Evolutionary conservation across 1,140 invertebrate species (phyloP), one percentile per base, ranked within the genome.

Genomic region (Proctacanthus coquilletti): DNA sequence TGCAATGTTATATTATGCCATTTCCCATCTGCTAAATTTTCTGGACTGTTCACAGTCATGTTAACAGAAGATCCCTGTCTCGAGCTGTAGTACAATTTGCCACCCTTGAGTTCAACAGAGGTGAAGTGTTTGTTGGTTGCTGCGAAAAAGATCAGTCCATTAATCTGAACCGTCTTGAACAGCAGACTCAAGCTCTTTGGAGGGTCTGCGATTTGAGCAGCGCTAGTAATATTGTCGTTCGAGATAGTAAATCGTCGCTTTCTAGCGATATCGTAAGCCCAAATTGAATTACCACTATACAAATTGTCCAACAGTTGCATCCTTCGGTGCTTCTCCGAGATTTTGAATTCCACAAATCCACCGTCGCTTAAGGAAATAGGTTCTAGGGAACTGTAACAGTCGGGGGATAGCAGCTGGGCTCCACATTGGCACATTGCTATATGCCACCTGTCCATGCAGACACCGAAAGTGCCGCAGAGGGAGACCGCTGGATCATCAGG

Each of bases 41-140:
- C 46, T 20, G 71, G 65, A 36, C 68, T 60, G 1, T 56, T 44
- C 40, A 71, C 70, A 4, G 75, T 84, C 82, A 89, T 86, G 53
- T 89, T 88, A 1, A 89, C 80, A 0, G 74, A 58, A 8, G 74
- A 69, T 18, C 77, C 77, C 42, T 84, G 68, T 48, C 77, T 72
- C 3, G 85, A 88, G 2, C 70, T 72, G 49, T 87, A 87, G 8
- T 72, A 64, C 6, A 88, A 59, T 41, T 75, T 74, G 3, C 83
- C 82, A 31, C 71, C 68, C 18, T 62, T 57, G 48, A 88, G 68
- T 64, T 87, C 78, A 34, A 91, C 58, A 2, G 82, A 70, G 11
- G 87, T 91, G 51, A 75, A 89, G 60, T 91, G 84, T 52, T 86
- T 84, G 49, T 88, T 84, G 4, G 80, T 87, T 0, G 81, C 82